Evolutionary conservation across 2,888 invertebrate genomes (phyloP).

Genomic region (Aelia acuminata): DNA sequence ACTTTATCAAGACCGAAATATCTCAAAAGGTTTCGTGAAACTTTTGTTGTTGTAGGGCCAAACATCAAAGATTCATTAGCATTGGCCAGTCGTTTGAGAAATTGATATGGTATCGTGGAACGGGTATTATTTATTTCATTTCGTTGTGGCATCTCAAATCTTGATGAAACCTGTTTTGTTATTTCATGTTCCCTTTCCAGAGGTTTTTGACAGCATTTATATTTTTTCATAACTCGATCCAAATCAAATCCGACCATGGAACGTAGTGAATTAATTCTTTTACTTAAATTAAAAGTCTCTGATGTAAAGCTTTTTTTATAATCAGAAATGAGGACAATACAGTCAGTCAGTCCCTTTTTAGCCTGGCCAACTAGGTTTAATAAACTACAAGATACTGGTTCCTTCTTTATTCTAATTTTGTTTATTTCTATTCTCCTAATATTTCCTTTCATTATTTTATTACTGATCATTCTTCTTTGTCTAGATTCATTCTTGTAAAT

Average conservation of each 20-base stretch:
- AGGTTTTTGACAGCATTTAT: neutral
- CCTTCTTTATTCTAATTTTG: neutral
- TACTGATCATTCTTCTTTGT: neutral
- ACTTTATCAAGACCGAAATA: neutral
- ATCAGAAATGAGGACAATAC: neutral
- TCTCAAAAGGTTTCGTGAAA: neutral
- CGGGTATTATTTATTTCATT: neutral
- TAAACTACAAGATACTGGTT: neutral
- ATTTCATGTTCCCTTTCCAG: neutral
- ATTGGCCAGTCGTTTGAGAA: neutral
- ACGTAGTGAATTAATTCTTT: neutral
- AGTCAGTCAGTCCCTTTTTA: neutral
- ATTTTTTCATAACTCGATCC: neutral
- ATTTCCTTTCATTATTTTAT: neutral
- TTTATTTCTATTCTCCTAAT: neutral
- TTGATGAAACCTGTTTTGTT: neutral
- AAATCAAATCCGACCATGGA: neutral
- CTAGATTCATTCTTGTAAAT: neutral
- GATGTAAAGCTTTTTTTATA: neutral
- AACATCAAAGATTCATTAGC: too few relatives aligned
- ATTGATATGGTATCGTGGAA: too few relatives aligned
- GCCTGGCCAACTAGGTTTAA: neutral
- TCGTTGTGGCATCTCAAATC: neutral
- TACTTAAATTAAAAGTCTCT: neutral
- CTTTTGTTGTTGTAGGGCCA: too few relatives aligned